Conservation (phyloP, 2,797 vertebrate genomes). For the Apogon hyalosoma region DNA sequence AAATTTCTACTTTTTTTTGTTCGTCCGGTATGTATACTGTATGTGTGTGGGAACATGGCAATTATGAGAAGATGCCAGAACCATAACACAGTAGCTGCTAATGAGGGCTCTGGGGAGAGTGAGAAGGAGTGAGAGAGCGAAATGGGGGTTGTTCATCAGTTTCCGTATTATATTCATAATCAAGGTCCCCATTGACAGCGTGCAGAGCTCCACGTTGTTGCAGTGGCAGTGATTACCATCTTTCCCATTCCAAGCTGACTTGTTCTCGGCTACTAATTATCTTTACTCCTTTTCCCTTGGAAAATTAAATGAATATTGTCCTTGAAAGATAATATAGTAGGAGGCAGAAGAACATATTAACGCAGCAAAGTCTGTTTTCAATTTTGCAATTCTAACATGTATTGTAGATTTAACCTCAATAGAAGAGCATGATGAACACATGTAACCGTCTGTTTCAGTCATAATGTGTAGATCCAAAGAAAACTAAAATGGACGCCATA, state of each 20-base stretch:
- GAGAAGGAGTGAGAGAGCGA: constrained; percentile 16
- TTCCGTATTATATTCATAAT: constrained; percentile 71
- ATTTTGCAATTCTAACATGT: not conserved
- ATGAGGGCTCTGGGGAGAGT: constrained; percentile 76
- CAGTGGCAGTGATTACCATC: constrained; percentile 30
- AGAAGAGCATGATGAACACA: not conserved
- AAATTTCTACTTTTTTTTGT: constrained; percentile 39
- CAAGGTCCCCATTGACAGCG: constrained; percentile 52
- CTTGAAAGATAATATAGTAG: constrained; percentile 22
- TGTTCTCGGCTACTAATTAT: constrained; percentile 19
- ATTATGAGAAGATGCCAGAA: constrained; percentile 69
- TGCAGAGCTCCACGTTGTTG: constrained; percentile 15
- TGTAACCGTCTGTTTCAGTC: too few species aligned
- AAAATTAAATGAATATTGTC: constrained; percentile 4
- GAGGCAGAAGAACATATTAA: not conserved
- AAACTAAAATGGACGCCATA: too few species aligned
- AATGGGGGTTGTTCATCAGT: constrained; percentile 64
- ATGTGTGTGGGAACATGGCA: constrained; percentile 44
- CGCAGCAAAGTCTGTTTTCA: not conserved
- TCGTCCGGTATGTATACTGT: constrained; percentile 5
- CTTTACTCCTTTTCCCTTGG: constrained; percentile 10
- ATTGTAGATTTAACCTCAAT: too few species aligned
- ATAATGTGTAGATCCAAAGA: too few species aligned
- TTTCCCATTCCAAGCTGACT: constrained; percentile 1
- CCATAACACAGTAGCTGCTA: constrained; percentile 71